Conservation (phyloP, 2,113 vertebrate species). For the Lepidiolamprologus cunningtoni region DNA sequence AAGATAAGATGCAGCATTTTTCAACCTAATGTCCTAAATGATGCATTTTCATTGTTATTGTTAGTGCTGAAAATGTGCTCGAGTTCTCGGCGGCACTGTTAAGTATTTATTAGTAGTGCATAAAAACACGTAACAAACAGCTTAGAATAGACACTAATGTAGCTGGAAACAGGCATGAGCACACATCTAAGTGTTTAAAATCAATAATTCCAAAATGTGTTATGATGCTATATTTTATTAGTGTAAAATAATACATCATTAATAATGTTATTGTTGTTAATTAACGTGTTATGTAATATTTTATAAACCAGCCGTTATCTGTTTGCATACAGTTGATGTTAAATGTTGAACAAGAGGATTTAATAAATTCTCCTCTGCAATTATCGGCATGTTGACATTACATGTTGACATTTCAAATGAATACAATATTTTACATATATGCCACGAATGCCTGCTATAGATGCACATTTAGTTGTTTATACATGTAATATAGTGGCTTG, state of each 20-base stretch:
- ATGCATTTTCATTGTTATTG: not conserved
- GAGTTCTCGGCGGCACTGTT: not conserved
- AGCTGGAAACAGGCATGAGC: not conserved
- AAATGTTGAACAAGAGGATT: not conserved
- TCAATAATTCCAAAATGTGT: not conserved
- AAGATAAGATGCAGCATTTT: not conserved
- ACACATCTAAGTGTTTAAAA: not conserved
- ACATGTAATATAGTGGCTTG: not conserved
- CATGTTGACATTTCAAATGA: not conserved
- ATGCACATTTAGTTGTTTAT: not conserved
- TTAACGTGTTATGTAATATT: not conserved
- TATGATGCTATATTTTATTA: not conserved
- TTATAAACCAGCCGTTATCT: not conserved
- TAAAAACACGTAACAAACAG: not conserved
- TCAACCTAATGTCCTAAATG: not conserved
- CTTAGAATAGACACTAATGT: not conserved
- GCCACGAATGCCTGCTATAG: not conserved
- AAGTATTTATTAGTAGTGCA: not conserved
- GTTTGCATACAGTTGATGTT: not conserved
- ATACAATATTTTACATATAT: not conserved
- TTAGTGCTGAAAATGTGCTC: not conserved
- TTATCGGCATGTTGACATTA: not conserved
- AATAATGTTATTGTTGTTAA: not conserved
- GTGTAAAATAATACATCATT: not conserved
- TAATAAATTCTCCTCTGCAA: not conserved